These are phyloP conservation scores for Luidia sarsii DNA, from an alignment of 53 echinoderm and acorn worm genomes.

Conservation along the genomic window DNA sequence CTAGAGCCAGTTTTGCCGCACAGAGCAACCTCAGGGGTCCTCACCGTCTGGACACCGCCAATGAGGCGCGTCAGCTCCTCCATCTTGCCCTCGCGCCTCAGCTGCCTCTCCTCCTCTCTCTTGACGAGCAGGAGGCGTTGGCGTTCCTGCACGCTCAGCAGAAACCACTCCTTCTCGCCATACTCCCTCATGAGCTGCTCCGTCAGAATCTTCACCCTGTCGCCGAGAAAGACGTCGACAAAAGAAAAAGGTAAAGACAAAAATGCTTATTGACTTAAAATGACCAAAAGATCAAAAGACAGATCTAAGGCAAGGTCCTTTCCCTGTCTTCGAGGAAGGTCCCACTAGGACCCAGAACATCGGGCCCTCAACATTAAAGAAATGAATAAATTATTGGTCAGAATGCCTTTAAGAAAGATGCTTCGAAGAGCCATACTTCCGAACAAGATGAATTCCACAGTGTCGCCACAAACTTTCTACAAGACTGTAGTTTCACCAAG, in stretches of 20 bases:
- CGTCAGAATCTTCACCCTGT: conserved; percentile 84
- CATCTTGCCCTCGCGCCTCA: conserved; percentile 86
- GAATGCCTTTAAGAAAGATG: too few species aligned
- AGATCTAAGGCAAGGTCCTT: not conserved
- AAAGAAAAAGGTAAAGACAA: not conserved
- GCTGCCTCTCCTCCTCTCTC: conserved; percentile 85
- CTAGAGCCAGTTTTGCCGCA: too few species aligned
- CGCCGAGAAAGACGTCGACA: not conserved
- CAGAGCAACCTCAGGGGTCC: too few species aligned
- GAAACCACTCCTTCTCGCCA: conserved; percentile 71
- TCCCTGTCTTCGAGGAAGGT: too few species aligned
- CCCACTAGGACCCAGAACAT: too few species aligned
- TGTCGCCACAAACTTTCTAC: too few species aligned
- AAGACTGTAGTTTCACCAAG: too few species aligned
- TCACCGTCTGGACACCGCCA: too few species aligned
- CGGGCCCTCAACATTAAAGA: too few species aligned
- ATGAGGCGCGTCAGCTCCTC: conserved; percentile 83
- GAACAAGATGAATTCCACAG: too few species aligned
- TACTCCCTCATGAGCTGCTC: conserved; percentile 76
- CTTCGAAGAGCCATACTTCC: too few species aligned
- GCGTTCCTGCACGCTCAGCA: conserved; percentile 78
- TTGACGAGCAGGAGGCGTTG: conserved; percentile 74
- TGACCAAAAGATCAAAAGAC: not conserved
- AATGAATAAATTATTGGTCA: too few species aligned
- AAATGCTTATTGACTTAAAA: not conserved